Evolutionary conservation across 1,140 invertebrate species (phyloP).

Genomic region (Venustaconcha ellipsiformis): DNA sequence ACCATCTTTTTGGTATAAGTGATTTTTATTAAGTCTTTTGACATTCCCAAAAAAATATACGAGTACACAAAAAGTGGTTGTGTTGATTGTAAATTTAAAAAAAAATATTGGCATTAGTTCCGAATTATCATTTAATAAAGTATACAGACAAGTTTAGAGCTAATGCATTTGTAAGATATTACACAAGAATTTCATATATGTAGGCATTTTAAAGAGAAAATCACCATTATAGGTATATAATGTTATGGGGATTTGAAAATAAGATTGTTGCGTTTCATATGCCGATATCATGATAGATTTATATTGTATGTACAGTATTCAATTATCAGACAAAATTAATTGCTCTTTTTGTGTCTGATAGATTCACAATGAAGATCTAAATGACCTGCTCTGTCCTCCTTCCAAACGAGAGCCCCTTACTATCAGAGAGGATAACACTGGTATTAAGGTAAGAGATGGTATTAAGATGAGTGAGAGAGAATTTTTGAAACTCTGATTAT

Average conservation of each 20-base stretch:
- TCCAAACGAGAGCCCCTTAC: constrained; percentile 73
- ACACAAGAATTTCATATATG: too few relatives aligned
- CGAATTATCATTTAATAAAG: too few relatives aligned
- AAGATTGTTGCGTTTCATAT: not conserved
- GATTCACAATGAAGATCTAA: constrained; percentile 95
- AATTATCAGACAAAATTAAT: not conserved
- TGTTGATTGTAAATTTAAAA: too few relatives aligned
- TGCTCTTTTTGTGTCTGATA: constrained; percentile 61
- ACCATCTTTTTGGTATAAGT: too few relatives aligned
- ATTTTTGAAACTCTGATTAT: too few relatives aligned
- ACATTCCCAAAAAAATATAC: too few relatives aligned
- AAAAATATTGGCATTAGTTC: too few relatives aligned
- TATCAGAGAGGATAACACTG: constrained; percentile 80
- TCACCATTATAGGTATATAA: not conserved
- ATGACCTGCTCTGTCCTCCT: constrained; percentile 78
- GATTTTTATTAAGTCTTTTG: too few relatives aligned
- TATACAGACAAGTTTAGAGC: too few relatives aligned
- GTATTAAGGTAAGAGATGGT: constrained; percentile 57
- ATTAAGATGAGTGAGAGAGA: not conserved
- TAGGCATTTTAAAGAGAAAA: not conserved
- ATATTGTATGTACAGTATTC: not conserved
- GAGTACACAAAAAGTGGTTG: too few relatives aligned
- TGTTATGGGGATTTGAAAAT: not conserved
- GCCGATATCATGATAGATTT: not conserved
- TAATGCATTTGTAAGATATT: too few relatives aligned